Base-by-base conservation (phyloP, 2,113 vertebrate genomes). In the Chamaetylas fuelleborni region DNA sequence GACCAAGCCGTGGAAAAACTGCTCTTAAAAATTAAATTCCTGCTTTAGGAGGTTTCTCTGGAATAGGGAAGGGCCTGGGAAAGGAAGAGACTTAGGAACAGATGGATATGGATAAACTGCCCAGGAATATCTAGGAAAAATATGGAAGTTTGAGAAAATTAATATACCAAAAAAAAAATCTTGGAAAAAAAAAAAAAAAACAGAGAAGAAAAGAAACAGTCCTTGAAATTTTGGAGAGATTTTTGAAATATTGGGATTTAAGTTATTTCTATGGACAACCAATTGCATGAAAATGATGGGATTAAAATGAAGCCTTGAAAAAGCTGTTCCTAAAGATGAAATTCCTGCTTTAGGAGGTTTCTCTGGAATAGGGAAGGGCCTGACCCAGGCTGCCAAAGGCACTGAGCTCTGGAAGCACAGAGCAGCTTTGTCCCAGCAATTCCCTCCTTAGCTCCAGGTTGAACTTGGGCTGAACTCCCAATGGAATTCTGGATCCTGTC, bases 401-500 rank as follows among this genome's bases (percentile, higher is more conserved):
- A 0, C 1, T 0, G 12, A 36, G 19, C 2, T 29, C 53, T 50
- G 64, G 71, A 22, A 48, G 17, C 20, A 2, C 1, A 0, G 56
- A 23, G 61, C 56, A 38, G 60, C 69, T 12, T 0, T 71, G 33
- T 3, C 28, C 57, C 70, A 56, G 26, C 24, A 8, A 11, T 42
- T 53, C 50, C 6, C 1, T 11, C 70, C 65, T 36, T 1, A 9
- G 78, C 57, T 50, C 70, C 45, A 18, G 36, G 50, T 5, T n/a
- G 24, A 89, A 86, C 57, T 51, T 5, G 62, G 60, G 40, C 57
- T 34, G 69, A 86, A 48, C 70, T 45, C 93, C 38, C 77, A 12
- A 20, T 26, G 42, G 28, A 34, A 73, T 54, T 54, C 72, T 71
- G 90, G 57, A 94, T 62, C 64, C 14, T 7, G 43, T 70, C 60